Evolutionary conservation across 1,140 invertebrate species (phyloP).

Genomic region (Apocrypta bakeri): DNA sequence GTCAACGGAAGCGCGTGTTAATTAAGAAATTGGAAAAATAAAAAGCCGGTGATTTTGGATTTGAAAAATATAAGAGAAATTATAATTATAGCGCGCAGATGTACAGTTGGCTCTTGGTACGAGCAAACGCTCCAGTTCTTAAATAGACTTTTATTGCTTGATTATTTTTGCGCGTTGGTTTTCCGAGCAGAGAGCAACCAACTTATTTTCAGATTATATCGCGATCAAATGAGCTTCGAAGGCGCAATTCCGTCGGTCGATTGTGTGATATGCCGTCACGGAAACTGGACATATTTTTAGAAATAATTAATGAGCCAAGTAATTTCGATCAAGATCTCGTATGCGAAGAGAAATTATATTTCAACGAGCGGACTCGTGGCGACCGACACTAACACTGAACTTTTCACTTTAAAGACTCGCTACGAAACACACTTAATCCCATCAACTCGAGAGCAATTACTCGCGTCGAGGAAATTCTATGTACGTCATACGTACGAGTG

Average conservation of each 20-base stretch:
- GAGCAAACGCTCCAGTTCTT: neutral
- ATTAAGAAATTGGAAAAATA: no score
- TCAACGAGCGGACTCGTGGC: neutral
- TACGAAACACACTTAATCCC: neutral
- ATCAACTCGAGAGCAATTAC: neutral
- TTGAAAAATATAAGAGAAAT: no score
- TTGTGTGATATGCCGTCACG: neutral
- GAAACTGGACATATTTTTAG: neutral
- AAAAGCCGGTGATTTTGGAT: no score
- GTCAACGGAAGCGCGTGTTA: neutral
- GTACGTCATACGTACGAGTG: neutral
- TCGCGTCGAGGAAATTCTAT: neutral
- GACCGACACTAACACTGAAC: neutral
- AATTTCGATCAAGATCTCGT: neutral
- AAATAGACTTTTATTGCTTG: neutral
- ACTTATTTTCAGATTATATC: neutral
- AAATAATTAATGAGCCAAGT: neutral
- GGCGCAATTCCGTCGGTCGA: neutral
- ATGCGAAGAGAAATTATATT: neutral
- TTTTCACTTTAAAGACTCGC: neutral
- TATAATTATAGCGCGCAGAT: no score
- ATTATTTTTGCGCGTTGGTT: neutral
- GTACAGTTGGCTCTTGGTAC: neutral
- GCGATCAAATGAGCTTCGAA: neutral
- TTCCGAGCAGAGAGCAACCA: neutral